A percentile compares a stretch with the other conserved stretches of the same genome.
phyloP scores from a whole-genome alignment of 2,888 invertebrate genomes.

The Leptogaster cylindrica region DNA sequence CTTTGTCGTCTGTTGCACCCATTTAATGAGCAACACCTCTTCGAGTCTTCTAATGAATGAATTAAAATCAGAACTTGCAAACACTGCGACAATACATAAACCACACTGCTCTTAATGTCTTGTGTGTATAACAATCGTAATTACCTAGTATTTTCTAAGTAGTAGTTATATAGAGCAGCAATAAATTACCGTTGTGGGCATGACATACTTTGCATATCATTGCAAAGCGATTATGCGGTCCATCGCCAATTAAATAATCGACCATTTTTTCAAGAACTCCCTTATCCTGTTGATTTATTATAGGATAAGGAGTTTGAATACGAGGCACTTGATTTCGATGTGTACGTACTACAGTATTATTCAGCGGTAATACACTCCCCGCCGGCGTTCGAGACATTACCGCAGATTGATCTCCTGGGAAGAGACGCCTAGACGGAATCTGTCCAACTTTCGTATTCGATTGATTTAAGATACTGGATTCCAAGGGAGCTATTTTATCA shows the following conservation, averaged over 20 bases:
- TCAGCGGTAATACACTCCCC: conserved; percentile 34
- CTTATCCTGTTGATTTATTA: conserved; percentile 68
- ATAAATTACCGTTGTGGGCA: conserved; percentile 84
- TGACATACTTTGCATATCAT: conserved; percentile 90
- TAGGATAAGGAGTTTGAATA: conserved; percentile 59
- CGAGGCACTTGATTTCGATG: conserved; percentile 52
- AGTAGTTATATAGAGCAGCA: conserved; percentile 1
- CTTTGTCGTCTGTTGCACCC: too few species aligned
- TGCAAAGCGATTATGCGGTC: conserved; percentile 92
- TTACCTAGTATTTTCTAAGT: not conserved
- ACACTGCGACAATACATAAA: too few species aligned
- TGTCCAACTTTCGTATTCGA: conserved; percentile 21
- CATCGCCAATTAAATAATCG: conserved; percentile 94
- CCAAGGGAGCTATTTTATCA: conserved; percentile 15
- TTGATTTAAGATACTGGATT: conserved; percentile 35
- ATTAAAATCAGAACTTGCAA: too few species aligned
- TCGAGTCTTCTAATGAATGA: too few species aligned
- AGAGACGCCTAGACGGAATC: conserved; percentile 43
- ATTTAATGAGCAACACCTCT: too few species aligned
- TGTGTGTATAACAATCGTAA: too few species aligned
- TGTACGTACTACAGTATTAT: conserved; percentile 25
- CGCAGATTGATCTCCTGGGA: conserved; percentile 47
- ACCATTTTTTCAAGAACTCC: conserved; percentile 86
- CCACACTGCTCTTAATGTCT: too few species aligned
- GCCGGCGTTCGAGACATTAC: conserved; percentile 43